A percentile compares a stretch with the other conserved stretches of the same genome.
Evolutionary conservation across 2,888 invertebrate genomes (phyloP).

Genomic region (Dolomedes plantarius): DNA sequence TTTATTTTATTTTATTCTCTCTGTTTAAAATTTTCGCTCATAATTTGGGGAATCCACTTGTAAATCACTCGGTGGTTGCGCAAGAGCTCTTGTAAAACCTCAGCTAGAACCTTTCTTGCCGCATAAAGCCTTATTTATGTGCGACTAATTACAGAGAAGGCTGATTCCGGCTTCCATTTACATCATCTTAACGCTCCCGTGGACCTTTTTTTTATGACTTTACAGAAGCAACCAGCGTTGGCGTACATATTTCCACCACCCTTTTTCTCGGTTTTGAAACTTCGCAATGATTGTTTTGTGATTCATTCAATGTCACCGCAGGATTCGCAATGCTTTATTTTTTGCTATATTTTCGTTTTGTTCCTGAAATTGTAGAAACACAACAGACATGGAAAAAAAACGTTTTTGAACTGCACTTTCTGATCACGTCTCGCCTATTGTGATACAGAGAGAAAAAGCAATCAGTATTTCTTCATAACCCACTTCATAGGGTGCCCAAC

Average conservation of each 20-base stretch:
- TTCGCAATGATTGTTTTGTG: constrained; percentile 1
- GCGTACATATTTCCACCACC: constrained; percentile 2
- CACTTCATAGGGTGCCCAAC: too few relatives aligned
- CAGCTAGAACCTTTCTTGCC: background rate
- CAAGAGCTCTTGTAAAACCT: background rate
- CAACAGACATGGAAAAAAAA: too few relatives aligned
- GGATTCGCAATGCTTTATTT: too few relatives aligned
- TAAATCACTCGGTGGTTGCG: background rate
- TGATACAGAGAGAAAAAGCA: too few relatives aligned
- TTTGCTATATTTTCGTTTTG: too few relatives aligned
- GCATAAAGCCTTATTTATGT: constrained; percentile 46
- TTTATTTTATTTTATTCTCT: too few relatives aligned
- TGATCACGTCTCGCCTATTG: too few relatives aligned
- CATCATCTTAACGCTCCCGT: constrained; percentile 43
- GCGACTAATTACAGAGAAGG: constrained; percentile 17
- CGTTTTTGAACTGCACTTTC: too few relatives aligned
- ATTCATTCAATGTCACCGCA: background rate
- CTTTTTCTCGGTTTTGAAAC: background rate
- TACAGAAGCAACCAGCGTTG: background rate
- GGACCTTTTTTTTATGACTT: background rate
- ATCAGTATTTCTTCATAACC: too few relatives aligned
- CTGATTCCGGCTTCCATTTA: constrained; percentile 19
- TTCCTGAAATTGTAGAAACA: too few relatives aligned
- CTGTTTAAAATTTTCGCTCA: background rate
- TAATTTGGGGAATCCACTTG: background rate